Conservation (phyloP, 2,888 invertebrate species). For the Branchipolynoe longqiensis region DNA sequence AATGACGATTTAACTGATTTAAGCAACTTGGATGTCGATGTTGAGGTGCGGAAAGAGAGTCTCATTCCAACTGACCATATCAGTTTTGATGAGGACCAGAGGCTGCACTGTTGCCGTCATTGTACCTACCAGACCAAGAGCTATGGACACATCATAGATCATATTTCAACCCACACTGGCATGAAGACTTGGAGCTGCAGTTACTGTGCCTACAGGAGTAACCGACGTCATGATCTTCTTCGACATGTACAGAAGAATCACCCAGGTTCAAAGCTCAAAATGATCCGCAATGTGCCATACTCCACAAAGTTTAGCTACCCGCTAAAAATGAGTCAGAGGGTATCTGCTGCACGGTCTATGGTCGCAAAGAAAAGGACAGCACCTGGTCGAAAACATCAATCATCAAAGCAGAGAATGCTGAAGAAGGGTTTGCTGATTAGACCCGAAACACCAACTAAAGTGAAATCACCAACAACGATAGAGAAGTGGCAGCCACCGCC, state of each 20-base stretch:
- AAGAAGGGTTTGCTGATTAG: neutral
- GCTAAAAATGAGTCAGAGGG: constrained; percentile 39
- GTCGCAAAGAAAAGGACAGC: constrained; percentile 29
- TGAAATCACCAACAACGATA: constrained; percentile 20
- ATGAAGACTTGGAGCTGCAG: constrained; percentile 39
- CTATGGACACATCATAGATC: constrained; percentile 33
- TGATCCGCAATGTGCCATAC: constrained; percentile 45
- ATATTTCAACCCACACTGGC: constrained; percentile 36
- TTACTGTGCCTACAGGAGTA: constrained; percentile 39
- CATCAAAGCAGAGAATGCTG: neutral
- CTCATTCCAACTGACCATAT: constrained; percentile 30
- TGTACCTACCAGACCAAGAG: constrained; percentile 39
- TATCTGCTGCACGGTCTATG: constrained; percentile 23
- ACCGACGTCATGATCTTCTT: constrained; percentile 29
- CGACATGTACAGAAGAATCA: constrained; percentile 32
- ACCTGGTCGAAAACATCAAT: neutral
- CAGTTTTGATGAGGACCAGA: constrained; percentile 22
- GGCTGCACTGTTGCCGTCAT: constrained; percentile 35
- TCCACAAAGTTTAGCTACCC: constrained; percentile 46
- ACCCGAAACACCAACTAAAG: neutral
- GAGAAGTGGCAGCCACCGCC: constrained; percentile 47
- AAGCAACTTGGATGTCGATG: constrained; percentile 36
- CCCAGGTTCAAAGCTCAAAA: constrained; percentile 38
- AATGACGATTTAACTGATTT: constrained; percentile 21
- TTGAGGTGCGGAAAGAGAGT: constrained; percentile 48